Percentiles rank a stretch among this genome's conserved stretches.
Evolutionary conservation across 2,888 invertebrate species (phyloP).

Genomic region (Labia minor): DNA sequence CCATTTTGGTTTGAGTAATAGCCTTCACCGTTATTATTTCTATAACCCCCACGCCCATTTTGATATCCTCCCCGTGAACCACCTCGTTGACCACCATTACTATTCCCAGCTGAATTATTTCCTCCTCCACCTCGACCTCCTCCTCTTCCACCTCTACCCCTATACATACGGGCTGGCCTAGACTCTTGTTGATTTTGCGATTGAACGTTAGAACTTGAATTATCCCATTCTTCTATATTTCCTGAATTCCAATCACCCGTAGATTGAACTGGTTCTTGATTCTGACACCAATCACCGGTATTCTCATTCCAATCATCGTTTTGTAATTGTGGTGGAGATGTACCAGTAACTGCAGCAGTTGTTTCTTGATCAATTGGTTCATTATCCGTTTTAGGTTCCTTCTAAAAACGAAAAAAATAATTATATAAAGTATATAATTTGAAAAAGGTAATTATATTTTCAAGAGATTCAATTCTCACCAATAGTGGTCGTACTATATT

Average conservation of each 20-base stretch:
- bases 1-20: slow-evolving; percentile 38
- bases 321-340: background rate
- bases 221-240: background rate
- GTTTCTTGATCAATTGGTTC: background rate
- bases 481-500: background rate
- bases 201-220: background rate
- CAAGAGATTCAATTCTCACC: background rate
- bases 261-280: background rate
- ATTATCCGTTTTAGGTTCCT: background rate
- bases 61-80: slow-evolving; percentile 39
- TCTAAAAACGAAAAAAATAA: background rate
- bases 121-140: slow-evolving; percentile 42
- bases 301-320: background rate
- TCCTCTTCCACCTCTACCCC: slow-evolving; percentile 31
- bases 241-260: background rate
- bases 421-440: background rate
- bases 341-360: background rate
- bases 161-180: slow-evolving; percentile 28
- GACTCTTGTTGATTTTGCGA: slow-evolving; percentile 14
- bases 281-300: background rate
- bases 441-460: background rate
- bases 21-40: slow-evolving; percentile 30
- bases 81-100: slow-evolving; percentile 41
- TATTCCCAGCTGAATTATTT: slow-evolving; percentile 33
- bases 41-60: slow-evolving; percentile 35